Evolutionary conservation across 2,888 invertebrate genomes (phyloP).

Genomic region (Halictus ligatus): DNA sequence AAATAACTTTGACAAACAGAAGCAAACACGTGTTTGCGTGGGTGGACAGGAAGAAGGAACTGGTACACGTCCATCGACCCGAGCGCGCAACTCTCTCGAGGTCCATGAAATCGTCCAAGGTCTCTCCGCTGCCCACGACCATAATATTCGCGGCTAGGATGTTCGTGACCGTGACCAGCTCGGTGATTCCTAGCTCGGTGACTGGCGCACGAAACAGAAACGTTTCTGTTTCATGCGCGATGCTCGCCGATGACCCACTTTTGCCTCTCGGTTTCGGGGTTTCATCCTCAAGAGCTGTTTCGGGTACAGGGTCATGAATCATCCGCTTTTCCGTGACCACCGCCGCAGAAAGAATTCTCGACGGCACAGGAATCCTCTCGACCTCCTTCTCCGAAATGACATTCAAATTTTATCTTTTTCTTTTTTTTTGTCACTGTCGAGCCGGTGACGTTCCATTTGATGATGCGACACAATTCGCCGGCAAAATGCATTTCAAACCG

Average conservation of each 20-base stretch:
- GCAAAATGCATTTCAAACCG: not conserved
- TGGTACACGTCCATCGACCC: constrained; percentile 28
- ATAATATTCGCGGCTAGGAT: constrained; percentile 57
- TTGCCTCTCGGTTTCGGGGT: constrained; percentile 51
- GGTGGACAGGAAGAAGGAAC: constrained; percentile 23
- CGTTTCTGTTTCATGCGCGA: constrained; percentile 42
- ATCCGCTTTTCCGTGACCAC: constrained; percentile 44
- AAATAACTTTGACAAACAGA: not conserved
- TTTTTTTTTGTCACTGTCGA: not conserved
- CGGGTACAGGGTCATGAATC: constrained; percentile 59
- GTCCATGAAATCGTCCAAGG: constrained; percentile 48
- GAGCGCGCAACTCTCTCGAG: constrained; percentile 17
- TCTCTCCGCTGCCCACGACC: constrained; percentile 27
- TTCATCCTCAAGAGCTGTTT: constrained; percentile 59
- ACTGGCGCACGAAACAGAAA: constrained; percentile 63
- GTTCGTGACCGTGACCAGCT: constrained; percentile 66
- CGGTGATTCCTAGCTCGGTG: constrained; percentile 64
- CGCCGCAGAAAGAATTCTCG: constrained; percentile 17
- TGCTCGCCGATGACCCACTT: constrained; percentile 74
- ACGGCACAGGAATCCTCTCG: constrained; percentile 17
- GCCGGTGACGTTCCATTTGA: too few species aligned
- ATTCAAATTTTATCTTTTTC: not conserved
- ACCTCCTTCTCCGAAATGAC: constrained; percentile 24
- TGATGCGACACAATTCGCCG: not conserved
- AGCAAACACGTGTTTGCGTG: constrained; percentile 16